Percentiles rank a stretch among this genome's conserved stretches.
These are phyloP conservation scores for Amblyjoppa fuscipennis DNA, from an alignment of 2,888 invertebrate species.

Conservation along the genomic window DNA sequence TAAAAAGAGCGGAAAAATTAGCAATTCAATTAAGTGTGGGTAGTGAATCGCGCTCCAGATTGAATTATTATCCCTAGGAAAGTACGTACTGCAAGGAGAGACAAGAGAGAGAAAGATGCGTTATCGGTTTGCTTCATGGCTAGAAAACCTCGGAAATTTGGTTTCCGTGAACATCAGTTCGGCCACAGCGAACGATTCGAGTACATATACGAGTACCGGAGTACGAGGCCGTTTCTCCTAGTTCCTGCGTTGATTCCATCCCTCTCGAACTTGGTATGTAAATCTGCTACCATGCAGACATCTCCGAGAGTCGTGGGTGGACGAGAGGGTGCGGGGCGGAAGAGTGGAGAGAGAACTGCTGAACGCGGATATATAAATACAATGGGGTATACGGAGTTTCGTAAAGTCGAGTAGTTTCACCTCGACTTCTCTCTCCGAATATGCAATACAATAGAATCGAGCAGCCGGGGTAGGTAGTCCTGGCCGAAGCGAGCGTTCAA, in stretches of 20 bases:
- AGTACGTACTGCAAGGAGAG: not conserved
- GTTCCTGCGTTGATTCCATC: slow-evolving; percentile 40
- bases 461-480: slow-evolving; percentile 10
- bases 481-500: not conserved
- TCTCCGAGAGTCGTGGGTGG: slow-evolving; percentile 25
- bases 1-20: slow-evolving; percentile 15
- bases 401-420: slow-evolving; percentile 55
- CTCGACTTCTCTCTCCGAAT: slow-evolving; percentile 48
- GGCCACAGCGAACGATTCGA: slow-evolving; percentile 18
- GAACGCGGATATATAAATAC: slow-evolving; percentile 36
- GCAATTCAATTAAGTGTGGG: slow-evolving; percentile 41
- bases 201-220: slow-evolving; percentile 11
- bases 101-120: not conserved
- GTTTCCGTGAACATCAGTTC: slow-evolving; percentile 23
- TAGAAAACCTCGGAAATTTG: slow-evolving; percentile 53
- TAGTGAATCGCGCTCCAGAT: not conserved
- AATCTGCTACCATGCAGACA: slow-evolving; percentile 57
- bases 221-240: slow-evolving; percentile 18
- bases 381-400: slow-evolving; percentile 47
- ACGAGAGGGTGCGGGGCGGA: no score
- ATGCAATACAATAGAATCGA: slow-evolving; percentile 47
- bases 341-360: slow-evolving; percentile 15
- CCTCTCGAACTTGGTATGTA: slow-evolving; percentile 56
- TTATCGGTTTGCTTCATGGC: slow-evolving; percentile 32
- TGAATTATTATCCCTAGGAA: slow-evolving; percentile 33